phyloP scores from a whole-genome alignment of 2,888 invertebrate species.

The Eledone cirrhosa region DNA sequence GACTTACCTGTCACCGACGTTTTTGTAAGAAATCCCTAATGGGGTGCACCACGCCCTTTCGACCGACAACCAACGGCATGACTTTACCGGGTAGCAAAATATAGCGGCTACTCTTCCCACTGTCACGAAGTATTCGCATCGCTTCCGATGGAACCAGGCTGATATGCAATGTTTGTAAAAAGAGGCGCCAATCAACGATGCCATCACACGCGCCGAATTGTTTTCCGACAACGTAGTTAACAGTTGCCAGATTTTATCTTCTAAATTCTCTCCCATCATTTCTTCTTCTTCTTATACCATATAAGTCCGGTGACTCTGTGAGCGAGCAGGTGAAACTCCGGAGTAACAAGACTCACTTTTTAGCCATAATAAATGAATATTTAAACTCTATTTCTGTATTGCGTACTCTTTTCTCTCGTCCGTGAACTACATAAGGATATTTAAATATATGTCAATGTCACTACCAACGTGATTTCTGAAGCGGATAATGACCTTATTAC shows the following conservation, averaged over 20 bases:
- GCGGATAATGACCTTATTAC: too few relatives aligned
- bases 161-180: neutral
- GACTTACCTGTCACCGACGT: slow-evolving; percentile 50
- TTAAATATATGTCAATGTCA: too few relatives aligned
- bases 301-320: neutral
- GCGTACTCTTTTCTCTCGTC: too few relatives aligned
- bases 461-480: too few relatives aligned
- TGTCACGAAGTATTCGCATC: neutral
- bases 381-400: too few relatives aligned
- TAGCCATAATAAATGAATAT: too few relatives aligned
- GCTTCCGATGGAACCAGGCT: neutral
- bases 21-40: slow-evolving; percentile 44
- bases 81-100: slow-evolving; percentile 54
- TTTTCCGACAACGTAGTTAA: neutral
- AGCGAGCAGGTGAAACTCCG: too few relatives aligned
- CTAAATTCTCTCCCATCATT: neutral
- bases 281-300: neutral
- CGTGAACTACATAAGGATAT: too few relatives aligned
- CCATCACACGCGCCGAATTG: neutral
- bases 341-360: too few relatives aligned
- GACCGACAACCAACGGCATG: slow-evolving; percentile 44
- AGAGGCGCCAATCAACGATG: neutral
- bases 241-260: too few relatives aligned
- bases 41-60: slow-evolving; percentile 45
- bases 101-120: slow-evolving; percentile 52